Conservation (phyloP, 1,140 invertebrate species). For the Lanistes nyassanus region DNA sequence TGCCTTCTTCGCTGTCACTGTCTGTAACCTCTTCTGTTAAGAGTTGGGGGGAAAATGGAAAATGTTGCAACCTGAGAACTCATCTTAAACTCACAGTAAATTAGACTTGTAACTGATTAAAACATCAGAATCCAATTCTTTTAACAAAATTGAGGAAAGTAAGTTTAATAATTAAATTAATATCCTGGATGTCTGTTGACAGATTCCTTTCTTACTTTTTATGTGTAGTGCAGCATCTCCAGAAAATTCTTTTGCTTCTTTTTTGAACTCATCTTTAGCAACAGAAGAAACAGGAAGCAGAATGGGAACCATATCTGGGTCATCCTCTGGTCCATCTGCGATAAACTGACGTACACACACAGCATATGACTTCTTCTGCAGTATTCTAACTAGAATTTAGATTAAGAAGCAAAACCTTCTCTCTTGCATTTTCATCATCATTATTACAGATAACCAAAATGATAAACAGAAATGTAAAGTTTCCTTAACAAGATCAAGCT, state of each 20-base stretch:
- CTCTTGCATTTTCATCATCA: no score
- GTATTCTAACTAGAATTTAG: no score
- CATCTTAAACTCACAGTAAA: background rate
- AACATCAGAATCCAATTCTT: no score
- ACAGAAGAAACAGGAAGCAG: conserved; percentile 31
- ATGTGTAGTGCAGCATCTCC: background rate
- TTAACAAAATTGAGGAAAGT: no score
- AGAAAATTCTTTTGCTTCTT: conserved; percentile 8
- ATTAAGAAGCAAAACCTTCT: no score
- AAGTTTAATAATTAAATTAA: background rate
- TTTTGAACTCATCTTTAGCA: conserved; percentile 24
- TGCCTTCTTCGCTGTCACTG: conserved; percentile 9
- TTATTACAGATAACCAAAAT: no score
- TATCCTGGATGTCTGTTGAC: background rate
- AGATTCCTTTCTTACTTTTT: background rate
- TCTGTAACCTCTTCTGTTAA: conserved; percentile 28
- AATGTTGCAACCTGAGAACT: background rate
- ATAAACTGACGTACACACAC: conserved; percentile 38
- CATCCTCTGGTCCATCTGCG: conserved; percentile 27
- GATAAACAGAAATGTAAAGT: no score
- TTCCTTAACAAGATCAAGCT: no score
- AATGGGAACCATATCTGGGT: conserved; percentile 36
- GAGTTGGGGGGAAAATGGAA: background rate
- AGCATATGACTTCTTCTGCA: no score
- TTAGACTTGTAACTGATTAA: no score